Evolutionary conservation across 2,113 vertebrate species (phyloP).

Genomic region (Burhinus bistriatus): DNA sequence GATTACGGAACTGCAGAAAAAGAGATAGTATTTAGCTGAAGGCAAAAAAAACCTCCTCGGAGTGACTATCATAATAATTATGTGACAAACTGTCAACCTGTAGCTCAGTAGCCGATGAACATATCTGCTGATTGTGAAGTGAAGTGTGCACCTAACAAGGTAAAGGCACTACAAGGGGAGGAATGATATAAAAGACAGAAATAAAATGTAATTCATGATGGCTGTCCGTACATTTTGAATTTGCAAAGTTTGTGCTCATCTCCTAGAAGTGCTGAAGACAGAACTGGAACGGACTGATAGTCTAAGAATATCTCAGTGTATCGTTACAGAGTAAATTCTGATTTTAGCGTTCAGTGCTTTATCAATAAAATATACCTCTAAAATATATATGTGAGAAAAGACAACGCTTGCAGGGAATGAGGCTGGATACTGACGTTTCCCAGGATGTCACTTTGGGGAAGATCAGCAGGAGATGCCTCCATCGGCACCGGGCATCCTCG

Average conservation of each 20-base stretch:
- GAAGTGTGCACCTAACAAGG: not conserved
- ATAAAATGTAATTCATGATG: not conserved
- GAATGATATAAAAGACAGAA: not conserved
- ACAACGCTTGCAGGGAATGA: not conserved
- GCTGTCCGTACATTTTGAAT: not conserved
- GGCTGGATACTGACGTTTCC: not conserved
- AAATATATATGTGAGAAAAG: not conserved
- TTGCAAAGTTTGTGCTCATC: not conserved
- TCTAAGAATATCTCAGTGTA: not conserved
- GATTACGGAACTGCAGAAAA: slow-evolving; percentile 18
- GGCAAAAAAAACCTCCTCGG: not conserved
- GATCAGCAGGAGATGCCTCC: not conserved
- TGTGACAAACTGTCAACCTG: slow-evolving; percentile 54
- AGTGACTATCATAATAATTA: slow-evolving; percentile 37
- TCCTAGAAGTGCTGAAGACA: not conserved
- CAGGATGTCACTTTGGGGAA: not conserved
- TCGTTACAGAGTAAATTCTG: not conserved
- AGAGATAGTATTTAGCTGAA: slow-evolving; percentile 47
- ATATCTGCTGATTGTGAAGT: not conserved
- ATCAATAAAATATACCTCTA: not conserved
- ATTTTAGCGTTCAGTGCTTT: not conserved
- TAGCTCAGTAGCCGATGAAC: slow-evolving; percentile 4
- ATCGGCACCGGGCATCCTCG: not conserved
- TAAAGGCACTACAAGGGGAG: not conserved
- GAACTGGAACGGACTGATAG: not conserved